Evolutionary conservation across 2,797 vertebrate species (phyloP), one percentile per base, ranked within the genome.

Genomic region (Brachymystax lenok): DNA sequence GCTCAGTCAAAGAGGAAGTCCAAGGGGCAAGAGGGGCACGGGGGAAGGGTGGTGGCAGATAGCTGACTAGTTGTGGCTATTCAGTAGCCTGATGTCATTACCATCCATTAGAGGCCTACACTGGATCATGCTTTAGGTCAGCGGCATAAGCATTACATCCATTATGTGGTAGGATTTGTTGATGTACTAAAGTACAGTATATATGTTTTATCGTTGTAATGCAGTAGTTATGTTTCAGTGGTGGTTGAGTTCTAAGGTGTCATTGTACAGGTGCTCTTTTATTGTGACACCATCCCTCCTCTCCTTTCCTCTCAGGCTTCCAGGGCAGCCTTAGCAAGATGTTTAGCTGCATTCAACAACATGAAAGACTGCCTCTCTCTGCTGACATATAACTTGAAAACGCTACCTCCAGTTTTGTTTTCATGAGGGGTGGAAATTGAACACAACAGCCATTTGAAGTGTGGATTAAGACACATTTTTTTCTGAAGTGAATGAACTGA

Each of bases 401-500:
- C 77, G 74, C 73, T 21, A 40, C 82, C 67, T 86, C 79, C 74
- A 70, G 77, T n/a, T 84, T 85, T 84, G 78, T 82, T 87, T 88
- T 80, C 74, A 51, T 70, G 46, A 76, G 56, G 74, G 69, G 71
- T 79, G 75, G 64, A 83, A 88, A 85, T 88, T 84, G 79, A 78
- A 84, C 79, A 83, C 78, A 84, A 69, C 80, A 69, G 80, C 81
- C 83, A 83, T 88, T 87, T 86, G 50, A 76, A 80, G 80, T 71
- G 77, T 82, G 82, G 73, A 81, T 28, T 3, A 66, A 85, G 80
- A 69, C 73, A 0, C 16, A n/a, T 24, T 73, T 46, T 75, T 83
- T 83, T 83, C 66, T 63, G 67, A 78, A 52, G 80, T 78, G 71
- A 83, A 21, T 69, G 33, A 59, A 51, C 50, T 14, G 17, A 63